Evolutionary conservation across 1,140 invertebrate genomes (phyloP), one percentile per base, ranked within the genome.

Genomic region (Apocrypta bakeri): DNA sequence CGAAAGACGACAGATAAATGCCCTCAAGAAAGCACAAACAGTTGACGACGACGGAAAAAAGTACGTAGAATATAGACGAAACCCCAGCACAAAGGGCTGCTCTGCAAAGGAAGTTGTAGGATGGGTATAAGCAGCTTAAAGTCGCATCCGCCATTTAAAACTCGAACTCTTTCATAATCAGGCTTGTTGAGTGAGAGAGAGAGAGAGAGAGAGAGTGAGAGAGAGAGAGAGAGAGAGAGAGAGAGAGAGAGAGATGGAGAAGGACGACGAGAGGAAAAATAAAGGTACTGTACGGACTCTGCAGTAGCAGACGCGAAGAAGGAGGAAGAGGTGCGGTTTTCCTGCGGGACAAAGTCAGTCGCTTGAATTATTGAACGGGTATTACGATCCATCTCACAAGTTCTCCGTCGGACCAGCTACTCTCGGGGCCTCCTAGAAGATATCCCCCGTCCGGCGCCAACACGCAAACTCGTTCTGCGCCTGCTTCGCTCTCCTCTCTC

Each of bases 51-150:
- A 71, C 48, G 40, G 56, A 66, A 17, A 66, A 66, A 27, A 80
- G 69, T n/a, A 63, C 72, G 11, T 3, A 40, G 27, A 82, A 29
- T 73, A n/a, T n/a, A 42, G 33, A 61, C 42, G 21, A 75, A 79
- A 69, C 64, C 14, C 66, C 66, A 27, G 69, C 68, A 69, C 40
- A 69, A 63, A 72, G 78, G 68, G 71, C 56, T n/a, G 48, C 37
- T 33, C 14, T 25, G 56, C 21, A 81, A 78, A 73, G 31, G 74
- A 61, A 78, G 72, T 68, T 40, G 71, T 75, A 17, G 24, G 27
- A 64, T 31, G 25, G 40, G 77, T 17, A 27, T 85, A 85, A 85
- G 83, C 84, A 56, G 84, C 84, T 85, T 85, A 85, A 82, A 73
- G 79, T 77, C 48, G 74, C 75, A 61, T 29, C 61, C 78, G 66